Percentiles rank a stretch among this genome's conserved stretches.
These are phyloP conservation scores for Dynastes tityus DNA, from an alignment of 2,888 invertebrate genomes.

Conservation along the genomic window DNA sequence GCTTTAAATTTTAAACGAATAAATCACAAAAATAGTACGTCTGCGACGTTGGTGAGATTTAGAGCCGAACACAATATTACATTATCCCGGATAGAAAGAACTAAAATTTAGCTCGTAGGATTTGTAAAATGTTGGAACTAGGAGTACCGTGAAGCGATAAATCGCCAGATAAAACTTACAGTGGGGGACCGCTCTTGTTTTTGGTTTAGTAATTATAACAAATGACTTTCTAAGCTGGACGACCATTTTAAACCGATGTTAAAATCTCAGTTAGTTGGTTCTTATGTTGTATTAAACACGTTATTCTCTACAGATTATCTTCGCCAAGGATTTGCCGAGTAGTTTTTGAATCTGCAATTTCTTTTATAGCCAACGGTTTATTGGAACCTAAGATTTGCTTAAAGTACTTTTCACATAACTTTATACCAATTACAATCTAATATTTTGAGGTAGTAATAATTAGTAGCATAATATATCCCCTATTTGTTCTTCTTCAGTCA, in stretches of 20 bases:
- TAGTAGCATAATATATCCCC: no score
- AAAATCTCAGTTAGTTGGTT: conserved; percentile 30
- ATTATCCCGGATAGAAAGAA: conserved; percentile 67
- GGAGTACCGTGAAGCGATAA: conserved; percentile 66
- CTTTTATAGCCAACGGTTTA: not conserved
- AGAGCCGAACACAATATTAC: conserved; percentile 66
- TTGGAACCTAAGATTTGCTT: no score
- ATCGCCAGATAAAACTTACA: conserved; percentile 68
- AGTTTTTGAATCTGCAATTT: not conserved
- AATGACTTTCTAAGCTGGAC: conserved; percentile 62
- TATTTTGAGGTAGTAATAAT: no score
- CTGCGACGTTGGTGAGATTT: conserved; percentile 60
- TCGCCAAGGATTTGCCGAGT: conserved; percentile 2
- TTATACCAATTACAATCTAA: no score
- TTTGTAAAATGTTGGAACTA: conserved; percentile 66
- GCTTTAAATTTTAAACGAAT: conserved; percentile 31
- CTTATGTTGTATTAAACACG: conserved; percentile 32
- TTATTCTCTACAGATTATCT: conserved; percentile 7
- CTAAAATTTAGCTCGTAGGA: conserved; percentile 66
- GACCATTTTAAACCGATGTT: conserved; percentile 37
- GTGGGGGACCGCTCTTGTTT: conserved; percentile 67
- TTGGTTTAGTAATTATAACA: conserved; percentile 69
- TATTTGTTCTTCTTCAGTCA: no score
- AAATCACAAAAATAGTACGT: conserved; percentile 45
- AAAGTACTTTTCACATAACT: no score